Evolutionary conservation across 2,113 vertebrate species (phyloP).

Genomic region (Chaetura pelagica): DNA sequence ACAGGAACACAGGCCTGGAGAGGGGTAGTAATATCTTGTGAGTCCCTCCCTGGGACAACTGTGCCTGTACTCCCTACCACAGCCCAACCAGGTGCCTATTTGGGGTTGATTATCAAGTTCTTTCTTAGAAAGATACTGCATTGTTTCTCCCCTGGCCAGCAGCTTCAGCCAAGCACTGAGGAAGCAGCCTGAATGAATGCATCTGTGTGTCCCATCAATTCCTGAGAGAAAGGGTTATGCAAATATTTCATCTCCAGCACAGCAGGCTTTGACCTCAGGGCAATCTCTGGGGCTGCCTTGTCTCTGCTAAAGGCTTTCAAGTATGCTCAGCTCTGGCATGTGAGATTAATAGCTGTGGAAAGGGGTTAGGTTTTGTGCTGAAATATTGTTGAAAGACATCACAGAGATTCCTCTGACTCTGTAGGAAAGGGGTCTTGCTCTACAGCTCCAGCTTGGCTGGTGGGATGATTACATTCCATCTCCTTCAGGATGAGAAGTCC

Average conservation of each 20-base stretch:
- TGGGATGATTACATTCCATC: neutral
- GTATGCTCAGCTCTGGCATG: neutral
- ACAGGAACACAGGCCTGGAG: neutral
- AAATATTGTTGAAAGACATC: neutral
- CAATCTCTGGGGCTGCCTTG: neutral
- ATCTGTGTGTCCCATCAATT: neutral
- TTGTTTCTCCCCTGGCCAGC: neutral
- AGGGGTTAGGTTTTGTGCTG: neutral
- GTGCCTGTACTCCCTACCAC: neutral
- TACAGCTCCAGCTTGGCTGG: neutral
- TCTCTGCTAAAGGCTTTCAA: neutral
- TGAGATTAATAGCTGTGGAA: neutral
- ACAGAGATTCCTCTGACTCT: neutral
- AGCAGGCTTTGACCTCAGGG: neutral
- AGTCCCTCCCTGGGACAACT: neutral
- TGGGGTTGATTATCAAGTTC: neutral
- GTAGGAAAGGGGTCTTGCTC: neutral
- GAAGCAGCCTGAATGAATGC: neutral
- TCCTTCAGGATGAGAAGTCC: neutral
- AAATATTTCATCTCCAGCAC: slow-evolving; percentile 44
- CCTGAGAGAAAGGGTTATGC: slow-evolving; percentile 30
- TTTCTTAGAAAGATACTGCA: neutral
- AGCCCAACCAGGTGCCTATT: neutral
- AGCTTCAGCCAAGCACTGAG: neutral
- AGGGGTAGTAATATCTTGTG: neutral